A percentile compares a stretch with the other conserved stretches of the same genome.
phyloP scores from a whole-genome alignment of 2,797 vertebrate species.

The Syndactyla subalaris region DNA sequence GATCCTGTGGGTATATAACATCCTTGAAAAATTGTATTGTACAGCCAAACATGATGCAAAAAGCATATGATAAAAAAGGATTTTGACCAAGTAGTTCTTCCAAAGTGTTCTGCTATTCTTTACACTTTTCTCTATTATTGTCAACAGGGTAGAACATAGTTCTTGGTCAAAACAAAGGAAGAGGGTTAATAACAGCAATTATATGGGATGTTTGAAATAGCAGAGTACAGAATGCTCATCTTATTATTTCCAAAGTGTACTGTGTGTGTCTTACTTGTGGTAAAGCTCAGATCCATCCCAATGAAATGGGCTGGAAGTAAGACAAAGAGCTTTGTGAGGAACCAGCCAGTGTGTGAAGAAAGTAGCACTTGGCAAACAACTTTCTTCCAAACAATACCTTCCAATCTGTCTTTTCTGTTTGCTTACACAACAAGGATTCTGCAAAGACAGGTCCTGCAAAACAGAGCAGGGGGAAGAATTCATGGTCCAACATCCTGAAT shows the following conservation, averaged over 20 bases:
- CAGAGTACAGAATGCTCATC: neutral
- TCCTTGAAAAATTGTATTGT: neutral
- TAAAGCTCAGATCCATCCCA: neutral
- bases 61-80: neutral
- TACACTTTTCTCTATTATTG: neutral
- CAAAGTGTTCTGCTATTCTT: neutral
- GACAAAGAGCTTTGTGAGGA: neutral
- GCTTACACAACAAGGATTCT: neutral
- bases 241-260: neutral
- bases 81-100: neutral
- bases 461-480: neutral
- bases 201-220: neutral
- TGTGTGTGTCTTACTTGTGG: neutral
- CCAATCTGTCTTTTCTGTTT: neutral
- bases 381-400: neutral
- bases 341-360: neutral
- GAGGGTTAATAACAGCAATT: conserved; percentile 11
- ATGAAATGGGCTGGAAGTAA: neutral
- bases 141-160: neutral
- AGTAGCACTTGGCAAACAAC: neutral
- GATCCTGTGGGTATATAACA: neutral
- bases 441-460: neutral
- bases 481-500: neutral
- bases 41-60: neutral
- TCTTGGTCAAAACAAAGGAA: conserved; percentile 12